Base-by-base conservation (phyloP, 2,888 invertebrate genomes). In the Ommatoiulus sabulosus region DNA sequence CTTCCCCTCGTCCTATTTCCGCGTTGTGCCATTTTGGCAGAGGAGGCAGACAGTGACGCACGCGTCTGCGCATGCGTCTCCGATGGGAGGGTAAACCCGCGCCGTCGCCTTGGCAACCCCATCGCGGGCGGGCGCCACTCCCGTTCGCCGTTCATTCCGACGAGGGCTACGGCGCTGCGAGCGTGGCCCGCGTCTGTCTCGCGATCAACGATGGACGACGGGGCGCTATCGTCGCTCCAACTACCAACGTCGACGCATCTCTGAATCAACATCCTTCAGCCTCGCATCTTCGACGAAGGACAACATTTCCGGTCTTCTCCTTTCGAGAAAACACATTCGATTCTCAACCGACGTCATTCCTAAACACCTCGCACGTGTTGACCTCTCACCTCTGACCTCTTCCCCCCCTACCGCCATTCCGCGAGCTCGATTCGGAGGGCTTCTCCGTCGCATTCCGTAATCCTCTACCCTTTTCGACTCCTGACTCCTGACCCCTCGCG, bases 1-100 rank as follows among this genome's bases (percentile, higher is more conserved):
- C 72, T 72, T 72, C 72, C 72, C 72, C 72, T 72, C 72, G 72
- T 72, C 72, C 72, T 72, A 72, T 72, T 72, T 72, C 72, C 72
- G 72, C 72, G 24, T 63, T 63, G 63, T 72, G 72, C 72, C 72
- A 72, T 72, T 72, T 72, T 72, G 72, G 72, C 72, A 52, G 52
- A 52, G 52, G 52, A 52, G 52, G 52, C 52, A 72, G 72, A 20
- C 63, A 24, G 72, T 5, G 24, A 0, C 6, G 52, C 12, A 52
- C 52, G 12, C 52, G 12, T 12, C 15, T 52, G 72, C 72, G 72
- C 72, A 72, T 72, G 72, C 72, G 72, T 15, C 63, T 24, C 24
- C 72, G 72, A 24, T 72, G 72, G 72, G 72, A 24, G 72, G 72
- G 63, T 20, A 24, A 8, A 24, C 72, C 72, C 24, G 7, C 24